Base-by-base conservation (phyloP, 2,888 invertebrate species). In the Alentia gelatinosa region DNA sequence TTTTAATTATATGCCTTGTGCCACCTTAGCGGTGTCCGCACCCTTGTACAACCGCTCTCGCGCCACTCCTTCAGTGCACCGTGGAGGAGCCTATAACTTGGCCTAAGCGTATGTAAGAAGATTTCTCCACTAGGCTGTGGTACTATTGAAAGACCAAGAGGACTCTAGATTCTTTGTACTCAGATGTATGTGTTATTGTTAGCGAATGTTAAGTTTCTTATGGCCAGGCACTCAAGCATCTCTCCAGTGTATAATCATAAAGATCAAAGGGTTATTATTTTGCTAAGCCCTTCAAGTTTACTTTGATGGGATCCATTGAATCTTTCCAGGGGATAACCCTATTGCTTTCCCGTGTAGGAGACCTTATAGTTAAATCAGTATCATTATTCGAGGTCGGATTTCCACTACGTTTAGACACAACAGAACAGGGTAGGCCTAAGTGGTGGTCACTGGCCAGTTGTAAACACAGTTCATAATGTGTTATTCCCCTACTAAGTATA, bases 1-100 rank as follows among this genome's bases (percentile, higher is more conserved):
- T 40, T 83, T 83, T 83, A 83, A 83, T 83, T 83, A 83, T 40
- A 83, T 83, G 19, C 83, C 30, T 7, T 26, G 68, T 68, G 68
- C 68, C 26, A 9, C 56, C 33, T 68, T 68, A 68, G 12, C 68
- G 68, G 30, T 68, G 33, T 30, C 68, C 68, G 26, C 5, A 30
- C 4, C 68, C 68, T 12, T 68, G 68, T 68, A 68, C 30, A 19
- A n/a, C 19, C n/a, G n/a, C 56, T n/a, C 12, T n/a, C 19, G 23
- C n/a, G 56, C 56, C 56, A 56, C n/a, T 56, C 56, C 3, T 47
- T 47, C 7, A 47, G 47, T 12, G 7, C 47, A 7, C 47, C 5
- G n/a, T 19, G 3, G 56, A 19, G 19, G 56, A 56, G 56, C 56
- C 19, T 56, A 4, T 3, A 56, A 56, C 68, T 68, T 30, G 33